These are phyloP conservation scores for Ceyx erithaca DNA, from an alignment of 2,797 vertebrate genomes.

Conservation along the genomic window DNA sequence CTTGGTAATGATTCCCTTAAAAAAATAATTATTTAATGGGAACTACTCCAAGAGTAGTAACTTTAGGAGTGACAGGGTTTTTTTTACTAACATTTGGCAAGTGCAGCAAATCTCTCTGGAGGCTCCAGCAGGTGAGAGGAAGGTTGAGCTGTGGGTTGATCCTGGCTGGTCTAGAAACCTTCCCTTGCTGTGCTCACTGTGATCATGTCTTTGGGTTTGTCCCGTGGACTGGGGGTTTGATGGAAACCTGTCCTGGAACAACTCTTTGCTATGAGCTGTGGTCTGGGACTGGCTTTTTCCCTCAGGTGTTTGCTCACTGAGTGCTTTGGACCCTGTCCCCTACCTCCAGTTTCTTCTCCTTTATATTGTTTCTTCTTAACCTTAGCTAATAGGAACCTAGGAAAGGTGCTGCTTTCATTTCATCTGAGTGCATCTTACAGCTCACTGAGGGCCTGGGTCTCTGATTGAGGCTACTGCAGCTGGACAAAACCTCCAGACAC, in stretches of 20 bases:
- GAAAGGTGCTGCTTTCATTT: neutral
- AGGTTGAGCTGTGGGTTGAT: neutral
- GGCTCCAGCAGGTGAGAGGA: neutral
- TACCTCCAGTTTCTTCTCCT: neutral
- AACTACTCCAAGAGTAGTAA: neutral
- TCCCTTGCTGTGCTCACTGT: neutral
- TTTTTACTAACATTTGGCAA: neutral
- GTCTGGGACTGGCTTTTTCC: fast-evolving
- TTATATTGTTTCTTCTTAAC: neutral
- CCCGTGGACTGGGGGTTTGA: neutral
- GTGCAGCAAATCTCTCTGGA: neutral
- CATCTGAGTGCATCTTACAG: neutral
- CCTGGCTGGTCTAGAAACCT: neutral
- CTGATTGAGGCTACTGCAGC: neutral
- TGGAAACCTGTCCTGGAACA: neutral
- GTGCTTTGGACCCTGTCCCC: neutral
- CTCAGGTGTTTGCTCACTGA: neutral
- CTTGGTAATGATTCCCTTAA: neutral
- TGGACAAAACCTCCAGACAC: neutral
- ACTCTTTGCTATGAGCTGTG: neutral
- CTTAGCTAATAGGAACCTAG: neutral
- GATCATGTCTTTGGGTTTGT: neutral
- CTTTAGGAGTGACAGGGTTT: neutral
- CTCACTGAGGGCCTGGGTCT: neutral
- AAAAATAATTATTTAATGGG: neutral